phyloP scores from a whole-genome alignment of 92 coral and sea anemone species.

The Plumapathes pennacea region DNA sequence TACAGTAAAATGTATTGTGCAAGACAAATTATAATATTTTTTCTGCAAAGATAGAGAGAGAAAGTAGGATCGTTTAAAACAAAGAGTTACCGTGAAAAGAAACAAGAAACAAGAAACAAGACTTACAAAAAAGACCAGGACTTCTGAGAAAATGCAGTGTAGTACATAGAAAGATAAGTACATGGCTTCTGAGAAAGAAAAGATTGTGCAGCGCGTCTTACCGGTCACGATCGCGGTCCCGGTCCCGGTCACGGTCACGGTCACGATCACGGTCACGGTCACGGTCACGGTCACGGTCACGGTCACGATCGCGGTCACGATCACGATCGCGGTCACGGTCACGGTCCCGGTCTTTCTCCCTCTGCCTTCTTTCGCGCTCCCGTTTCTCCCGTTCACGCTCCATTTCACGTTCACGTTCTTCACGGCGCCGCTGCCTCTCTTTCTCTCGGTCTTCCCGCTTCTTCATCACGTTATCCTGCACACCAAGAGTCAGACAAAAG shows the following conservation, averaged over 20 bases:
- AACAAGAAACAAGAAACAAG: not conserved
- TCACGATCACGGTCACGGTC: conserved; percentile 19
- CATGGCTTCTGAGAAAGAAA: no score
- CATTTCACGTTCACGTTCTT: conserved; percentile 84
- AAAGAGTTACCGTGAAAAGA: no score
- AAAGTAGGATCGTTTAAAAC: not conserved
- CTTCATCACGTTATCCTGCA: conserved; percentile 76
- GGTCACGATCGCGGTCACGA: conserved; percentile 6
- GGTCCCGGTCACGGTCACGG: conserved; percentile 20
- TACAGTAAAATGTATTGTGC: not conserved
- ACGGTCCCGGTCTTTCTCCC: conserved; percentile 58
- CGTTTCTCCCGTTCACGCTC: conserved; percentile 76
- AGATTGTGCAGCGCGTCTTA: no score
- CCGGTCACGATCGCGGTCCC: conserved; percentile 50
- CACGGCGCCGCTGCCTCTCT: conserved; percentile 86
- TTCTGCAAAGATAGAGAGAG: not conserved
- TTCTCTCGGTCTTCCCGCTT: conserved; percentile 84
- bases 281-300: conserved; percentile 40
- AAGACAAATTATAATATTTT: not conserved
- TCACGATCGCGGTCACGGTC: conserved; percentile 35
- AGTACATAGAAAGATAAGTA: no score
- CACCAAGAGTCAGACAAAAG: not conserved
- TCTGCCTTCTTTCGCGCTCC: conserved; percentile 53
- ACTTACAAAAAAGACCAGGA: no score
- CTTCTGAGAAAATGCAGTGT: no score